Conservation (phyloP, 2,888 invertebrate species). For the Synanthedon tipuliformis region DNA sequence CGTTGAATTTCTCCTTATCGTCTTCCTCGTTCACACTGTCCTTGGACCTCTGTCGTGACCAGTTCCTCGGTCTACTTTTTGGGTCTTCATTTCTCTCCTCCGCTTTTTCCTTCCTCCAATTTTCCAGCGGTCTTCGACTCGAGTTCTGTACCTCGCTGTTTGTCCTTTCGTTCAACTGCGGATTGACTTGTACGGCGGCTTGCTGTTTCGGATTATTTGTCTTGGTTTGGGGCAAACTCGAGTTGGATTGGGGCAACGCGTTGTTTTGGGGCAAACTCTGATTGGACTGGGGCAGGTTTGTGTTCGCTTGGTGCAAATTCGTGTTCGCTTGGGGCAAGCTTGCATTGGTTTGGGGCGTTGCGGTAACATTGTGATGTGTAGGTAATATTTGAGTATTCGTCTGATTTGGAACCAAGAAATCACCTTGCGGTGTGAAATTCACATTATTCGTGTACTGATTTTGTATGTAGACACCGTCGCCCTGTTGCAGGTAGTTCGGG, state of each 20-base stretch:
- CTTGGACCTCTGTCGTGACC: conserved; percentile 36
- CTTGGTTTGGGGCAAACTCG: not conserved
- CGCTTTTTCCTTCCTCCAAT: conserved; percentile 48
- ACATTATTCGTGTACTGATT: conserved; percentile 32
- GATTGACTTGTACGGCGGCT: conserved; percentile 13
- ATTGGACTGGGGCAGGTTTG: too few species aligned
- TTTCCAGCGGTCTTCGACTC: conserved; percentile 38
- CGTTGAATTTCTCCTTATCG: conserved; percentile 16
- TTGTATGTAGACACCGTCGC: conserved; percentile 53
- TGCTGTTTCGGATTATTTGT: conserved; percentile 7
- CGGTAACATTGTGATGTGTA: too few species aligned
- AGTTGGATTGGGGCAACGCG: too few species aligned
- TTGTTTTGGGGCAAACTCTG: too few species aligned
- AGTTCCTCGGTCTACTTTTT: conserved; percentile 34
- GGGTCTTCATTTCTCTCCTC: conserved; percentile 37
- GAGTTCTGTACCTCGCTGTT: conserved; percentile 48
- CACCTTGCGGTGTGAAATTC: conserved; percentile 34
- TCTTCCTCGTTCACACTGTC: conserved; percentile 43
- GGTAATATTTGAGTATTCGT: not conserved
- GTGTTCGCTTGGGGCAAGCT: too few species aligned
- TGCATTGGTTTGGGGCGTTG: too few species aligned
- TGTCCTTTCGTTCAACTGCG: conserved; percentile 27
- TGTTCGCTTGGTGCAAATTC: too few species aligned
- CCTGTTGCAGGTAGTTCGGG: conserved; percentile 48
- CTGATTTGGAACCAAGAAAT: conserved; percentile 13